Evolutionary conservation across 2,888 invertebrate species (phyloP), one percentile per base, ranked within the genome.

Genomic region (Therioaphis trifolii): DNA sequence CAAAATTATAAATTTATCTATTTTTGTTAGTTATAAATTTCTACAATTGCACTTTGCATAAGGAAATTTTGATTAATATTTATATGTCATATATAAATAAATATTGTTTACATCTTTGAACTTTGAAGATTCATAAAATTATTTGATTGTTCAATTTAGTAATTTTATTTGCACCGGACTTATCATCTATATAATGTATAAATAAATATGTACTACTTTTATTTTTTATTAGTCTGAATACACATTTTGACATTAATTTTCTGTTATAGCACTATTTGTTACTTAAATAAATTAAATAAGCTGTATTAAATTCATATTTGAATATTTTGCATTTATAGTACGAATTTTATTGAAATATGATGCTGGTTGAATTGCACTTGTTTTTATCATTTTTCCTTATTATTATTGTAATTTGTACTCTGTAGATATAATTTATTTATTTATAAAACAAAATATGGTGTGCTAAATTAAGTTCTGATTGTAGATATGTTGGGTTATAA

Each of bases 1-100:
- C 78, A 69, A 78, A 24, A 24, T 55, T 52, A 40, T 68, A 68
- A 61, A 61, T 27, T 55, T 24, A 35, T 78, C 11, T 40, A 78
- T 52, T 66, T 35, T 63, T 77, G 66, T 52, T 2, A 52, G 68
- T 68, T 78, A 68, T 7, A 46, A 49, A 24, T 24, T 21, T 52
- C 24, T 75, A 52, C 11, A 69, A 40, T 72, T 55, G 11, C 49
- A 21, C 21, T 66, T 15, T 21, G 11, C 11, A 24, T 49, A 77
- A 68, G 35, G 18, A 77, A 66, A 29, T 9, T n/a, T 12, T 66
- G n/a, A 18, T 11, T 66, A 5, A 11, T 77, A 52, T 58, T 76
- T 40, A n/a, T n/a, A n/a, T n/a, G n/a, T n/a, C n/a, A n/a, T n/a
- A n/a, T n/a, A n/a, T n/a, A n/a, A n/a, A n/a, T n/a, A 35, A 35